Conservation (phyloP, 1,140 invertebrate genomes). For the Calephelis virginiensis region DNA sequence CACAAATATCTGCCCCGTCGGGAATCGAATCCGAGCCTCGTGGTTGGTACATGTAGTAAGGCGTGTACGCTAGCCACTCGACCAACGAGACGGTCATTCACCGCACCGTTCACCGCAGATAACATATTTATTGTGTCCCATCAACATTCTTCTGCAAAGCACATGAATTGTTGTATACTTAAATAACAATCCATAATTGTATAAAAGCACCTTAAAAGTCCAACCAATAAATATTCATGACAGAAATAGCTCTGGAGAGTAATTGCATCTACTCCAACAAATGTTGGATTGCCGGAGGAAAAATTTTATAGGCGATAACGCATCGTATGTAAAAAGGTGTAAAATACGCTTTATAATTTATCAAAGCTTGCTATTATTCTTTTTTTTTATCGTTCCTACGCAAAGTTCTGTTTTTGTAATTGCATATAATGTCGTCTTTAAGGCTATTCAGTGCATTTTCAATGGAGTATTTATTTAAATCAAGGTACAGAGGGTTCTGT, state of each 20-base stretch:
- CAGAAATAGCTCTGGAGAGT: conserved; percentile 12
- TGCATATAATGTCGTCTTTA: conserved; percentile 59
- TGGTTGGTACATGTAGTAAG: too few species aligned
- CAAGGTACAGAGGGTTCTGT: conserved; percentile 50
- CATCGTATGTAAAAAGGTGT: conserved; percentile 45
- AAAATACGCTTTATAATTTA: conserved; percentile 52
- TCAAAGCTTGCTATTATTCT: conserved; percentile 37
- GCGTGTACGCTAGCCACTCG: too few species aligned
- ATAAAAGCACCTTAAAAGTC: neutral
- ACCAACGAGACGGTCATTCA: too few species aligned
- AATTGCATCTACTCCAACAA: conserved; percentile 26
- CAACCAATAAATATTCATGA: conserved; percentile 12
- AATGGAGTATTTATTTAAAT: conserved; percentile 66
- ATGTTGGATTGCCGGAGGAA: conserved; percentile 23
- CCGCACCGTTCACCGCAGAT: too few species aligned
- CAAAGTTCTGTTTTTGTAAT: conserved; percentile 48
- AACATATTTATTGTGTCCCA: neutral
- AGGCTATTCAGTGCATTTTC: conserved; percentile 61
- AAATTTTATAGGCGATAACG: conserved; percentile 18
- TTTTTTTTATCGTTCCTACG: conserved; percentile 25
- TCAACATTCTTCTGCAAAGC: neutral
- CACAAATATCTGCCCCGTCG: too few species aligned
- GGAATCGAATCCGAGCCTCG: too few species aligned
- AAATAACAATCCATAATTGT: conserved; percentile 12
- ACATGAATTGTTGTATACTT: neutral